Conservation (phyloP, 2,113 vertebrate species). For the Brevimyrus niger region DNA sequence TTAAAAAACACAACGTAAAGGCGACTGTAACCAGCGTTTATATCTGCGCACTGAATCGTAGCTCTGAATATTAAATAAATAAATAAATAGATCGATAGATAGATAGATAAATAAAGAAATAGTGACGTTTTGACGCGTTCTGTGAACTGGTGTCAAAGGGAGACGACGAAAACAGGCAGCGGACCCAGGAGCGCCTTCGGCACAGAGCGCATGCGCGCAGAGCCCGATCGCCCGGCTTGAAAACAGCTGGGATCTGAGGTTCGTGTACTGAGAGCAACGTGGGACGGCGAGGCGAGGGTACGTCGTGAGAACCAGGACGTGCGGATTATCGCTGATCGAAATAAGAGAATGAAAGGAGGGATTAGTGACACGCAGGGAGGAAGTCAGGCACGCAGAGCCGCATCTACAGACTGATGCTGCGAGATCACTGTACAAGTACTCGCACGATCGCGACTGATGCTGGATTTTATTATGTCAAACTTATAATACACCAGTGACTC, state of each 20-base stretch:
- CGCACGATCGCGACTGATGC: background rate
- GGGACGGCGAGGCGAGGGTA: conserved; percentile 12
- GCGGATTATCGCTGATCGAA: conserved; percentile 25
- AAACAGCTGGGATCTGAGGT: background rate
- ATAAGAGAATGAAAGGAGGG: conserved; percentile 25
- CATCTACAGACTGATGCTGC: conserved; percentile 7
- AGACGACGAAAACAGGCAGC: background rate
- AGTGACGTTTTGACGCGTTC: background rate
- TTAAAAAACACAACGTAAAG: background rate
- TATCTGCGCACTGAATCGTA: background rate
- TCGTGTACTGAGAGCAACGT: conserved; percentile 1
- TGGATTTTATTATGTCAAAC: background rate
- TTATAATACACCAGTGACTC: background rate
- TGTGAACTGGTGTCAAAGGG: background rate
- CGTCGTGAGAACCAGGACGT: conserved; percentile 23
- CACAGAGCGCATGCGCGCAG: background rate
- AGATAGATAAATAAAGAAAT: background rate
- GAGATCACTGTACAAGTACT: background rate
- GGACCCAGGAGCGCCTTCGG: background rate
- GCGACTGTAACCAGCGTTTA: background rate
- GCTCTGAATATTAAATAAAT: background rate
- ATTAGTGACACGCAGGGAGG: conserved; percentile 25
- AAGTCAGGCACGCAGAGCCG: background rate
- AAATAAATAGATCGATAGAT: background rate
- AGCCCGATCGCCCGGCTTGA: background rate